Conservation (phyloP, 2,888 invertebrate genomes). For the Lottia gigantea region DNA sequence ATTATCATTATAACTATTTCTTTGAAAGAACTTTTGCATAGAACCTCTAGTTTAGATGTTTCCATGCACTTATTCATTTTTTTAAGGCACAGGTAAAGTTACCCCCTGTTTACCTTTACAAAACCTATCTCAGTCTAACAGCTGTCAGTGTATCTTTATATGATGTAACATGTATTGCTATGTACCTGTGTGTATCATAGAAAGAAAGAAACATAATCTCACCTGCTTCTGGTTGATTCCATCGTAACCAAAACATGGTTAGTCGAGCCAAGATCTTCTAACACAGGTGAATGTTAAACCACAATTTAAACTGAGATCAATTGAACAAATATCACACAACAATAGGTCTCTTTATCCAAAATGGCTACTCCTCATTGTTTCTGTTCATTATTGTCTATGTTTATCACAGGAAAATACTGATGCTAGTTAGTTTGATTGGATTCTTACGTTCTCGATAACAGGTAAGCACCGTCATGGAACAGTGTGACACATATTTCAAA, state of each 20-base stretch:
- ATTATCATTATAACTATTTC: no score
- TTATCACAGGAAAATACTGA: no score
- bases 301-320: not conserved
- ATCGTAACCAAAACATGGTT: constrained; percentile 5
- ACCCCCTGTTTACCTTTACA: no score
- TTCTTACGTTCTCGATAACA: not conserved
- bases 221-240: constrained; percentile 7
- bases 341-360: not conserved
- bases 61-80: no score
- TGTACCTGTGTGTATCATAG: no score
- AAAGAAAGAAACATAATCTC: not conserved
- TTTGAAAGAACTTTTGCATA: no score
- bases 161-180: no score
- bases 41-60: no score
- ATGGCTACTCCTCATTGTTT: not conserved
- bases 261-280: not conserved
- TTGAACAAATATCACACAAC: not conserved
- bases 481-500: not conserved
- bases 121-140: no score
- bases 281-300: constrained; percentile 3
- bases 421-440: no score
- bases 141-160: no score
- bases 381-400: not conserved
- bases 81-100: no score
- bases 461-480: not conserved